phyloP scores from a whole-genome alignment of 2,797 vertebrate species.

The Sebastes trivittatus region DNA sequence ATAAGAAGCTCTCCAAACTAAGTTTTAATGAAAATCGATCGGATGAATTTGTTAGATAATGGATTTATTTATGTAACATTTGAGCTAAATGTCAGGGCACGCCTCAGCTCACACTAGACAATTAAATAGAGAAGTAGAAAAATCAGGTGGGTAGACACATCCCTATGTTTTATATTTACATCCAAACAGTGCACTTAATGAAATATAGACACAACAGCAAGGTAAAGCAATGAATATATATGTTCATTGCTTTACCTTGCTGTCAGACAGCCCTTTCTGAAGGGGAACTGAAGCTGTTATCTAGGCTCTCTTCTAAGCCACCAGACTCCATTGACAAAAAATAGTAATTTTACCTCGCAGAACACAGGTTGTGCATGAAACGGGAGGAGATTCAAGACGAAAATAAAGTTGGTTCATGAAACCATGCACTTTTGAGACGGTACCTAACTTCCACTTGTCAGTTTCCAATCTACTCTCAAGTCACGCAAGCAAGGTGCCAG shows the following conservation, averaged over 20 bases:
- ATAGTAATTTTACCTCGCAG: too few species aligned
- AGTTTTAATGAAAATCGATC: slow-evolving; percentile 24
- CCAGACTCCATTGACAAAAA: too few species aligned
- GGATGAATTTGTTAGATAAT: background rate
- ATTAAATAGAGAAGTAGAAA: background rate
- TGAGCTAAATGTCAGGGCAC: slow-evolving; percentile 44
- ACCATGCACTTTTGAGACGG: background rate
- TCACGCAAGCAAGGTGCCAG: background rate
- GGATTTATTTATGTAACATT: slow-evolving; percentile 32
- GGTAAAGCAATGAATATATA: too few species aligned
- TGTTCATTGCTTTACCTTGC: too few species aligned
- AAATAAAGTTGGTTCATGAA: background rate
- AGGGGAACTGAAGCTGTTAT: too few species aligned
- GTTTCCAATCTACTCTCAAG: background rate
- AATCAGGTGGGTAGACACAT: background rate
- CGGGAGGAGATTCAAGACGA: background rate
- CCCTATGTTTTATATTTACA: background rate
- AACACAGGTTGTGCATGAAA: background rate
- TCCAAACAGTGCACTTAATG: background rate
- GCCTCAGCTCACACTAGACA: background rate
- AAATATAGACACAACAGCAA: background rate
- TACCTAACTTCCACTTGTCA: background rate
- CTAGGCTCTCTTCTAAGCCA: too few species aligned
- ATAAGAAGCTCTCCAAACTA: background rate
- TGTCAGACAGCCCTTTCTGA: too few species aligned